A percentile compares a stretch with the other conserved stretches of the same genome.
These are phyloP conservation scores for Galaxea fascicularis DNA, from an alignment of 92 coral and sea anemone species.

Conservation along the genomic window DNA sequence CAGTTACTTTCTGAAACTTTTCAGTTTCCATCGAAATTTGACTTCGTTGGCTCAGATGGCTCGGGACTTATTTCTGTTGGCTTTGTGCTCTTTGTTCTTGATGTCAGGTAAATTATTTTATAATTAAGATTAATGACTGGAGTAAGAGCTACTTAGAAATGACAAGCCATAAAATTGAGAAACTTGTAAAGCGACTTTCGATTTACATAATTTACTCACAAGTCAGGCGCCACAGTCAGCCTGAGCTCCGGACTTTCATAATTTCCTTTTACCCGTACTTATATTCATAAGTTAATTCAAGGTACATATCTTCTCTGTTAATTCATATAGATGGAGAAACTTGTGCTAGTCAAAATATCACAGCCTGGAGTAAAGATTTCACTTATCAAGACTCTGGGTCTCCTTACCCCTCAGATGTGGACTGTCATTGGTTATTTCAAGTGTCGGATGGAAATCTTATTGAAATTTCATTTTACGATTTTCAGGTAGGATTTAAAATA, in stretches of 20 bases:
- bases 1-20: not conserved
- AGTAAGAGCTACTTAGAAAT: too few relatives aligned
- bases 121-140: too few relatives aligned
- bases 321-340: not conserved
- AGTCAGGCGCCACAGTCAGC: too few relatives aligned
- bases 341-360: slow-evolving; percentile 13
- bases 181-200: too few relatives aligned
- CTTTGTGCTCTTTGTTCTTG: not conserved
- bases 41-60: slow-evolving; percentile 21
- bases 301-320: not conserved
- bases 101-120: slow-evolving; percentile 25
- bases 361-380: slow-evolving; percentile 20
- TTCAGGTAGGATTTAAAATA: slow-evolving; percentile 44
- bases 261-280: too few relatives aligned
- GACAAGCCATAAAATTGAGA: too few relatives aligned
- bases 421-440: slow-evolving; percentile 75
- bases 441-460: slow-evolving; percentile 71
- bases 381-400: not conserved
- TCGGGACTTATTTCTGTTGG: not conserved
- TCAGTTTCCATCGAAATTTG: not conserved
- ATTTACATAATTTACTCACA: too few relatives aligned
- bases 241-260: too few relatives aligned
- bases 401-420: slow-evolving; percentile 48
- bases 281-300: too few relatives aligned
- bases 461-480: slow-evolving; percentile 47